Conservation (phyloP, 2,888 invertebrate genomes). For the Yponomeuta cagnagella region DNA sequence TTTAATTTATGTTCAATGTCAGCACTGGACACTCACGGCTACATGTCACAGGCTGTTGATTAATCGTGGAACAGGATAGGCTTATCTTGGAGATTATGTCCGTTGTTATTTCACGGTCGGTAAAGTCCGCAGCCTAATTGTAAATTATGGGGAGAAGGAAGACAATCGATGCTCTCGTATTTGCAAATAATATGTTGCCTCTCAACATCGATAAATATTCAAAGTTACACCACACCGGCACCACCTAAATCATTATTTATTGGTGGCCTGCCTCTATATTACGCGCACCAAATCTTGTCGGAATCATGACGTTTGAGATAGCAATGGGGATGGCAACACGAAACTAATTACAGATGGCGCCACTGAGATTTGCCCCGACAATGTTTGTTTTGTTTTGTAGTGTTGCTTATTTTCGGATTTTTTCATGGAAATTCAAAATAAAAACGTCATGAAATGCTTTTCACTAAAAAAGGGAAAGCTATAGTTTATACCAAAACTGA, state of each 20-base stretch:
- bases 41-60: conserved; percentile 41
- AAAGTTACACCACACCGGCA: background rate
- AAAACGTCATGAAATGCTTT: too few relatives aligned
- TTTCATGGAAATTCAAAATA: too few relatives aligned
- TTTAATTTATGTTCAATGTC: conserved; percentile 18
- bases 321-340: too few relatives aligned
- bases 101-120: conserved; percentile 30
- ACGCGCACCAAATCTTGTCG: too few relatives aligned
- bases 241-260: background rate
- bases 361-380: too few relatives aligned
- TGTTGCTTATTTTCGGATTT: too few relatives aligned
- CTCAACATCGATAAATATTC: background rate
- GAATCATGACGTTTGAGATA: too few relatives aligned
- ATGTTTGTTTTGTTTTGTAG: too few relatives aligned
- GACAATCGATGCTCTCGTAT: conserved; percentile 1
- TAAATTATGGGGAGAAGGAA: conserved; percentile 11
- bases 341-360: too few relatives aligned
- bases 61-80: conserved; percentile 35
- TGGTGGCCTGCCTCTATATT: too few relatives aligned
- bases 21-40: conserved; percentile 39
- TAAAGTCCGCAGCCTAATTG: conserved; percentile 10
- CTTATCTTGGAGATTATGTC: conserved; percentile 45
- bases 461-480: too few relatives aligned
- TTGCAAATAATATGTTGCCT: background rate
- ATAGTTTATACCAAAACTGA: too few relatives aligned